Evolutionary conservation across 2,888 invertebrate species (phyloP).

Genomic region (Nematopogon swammerdamellus): DNA sequence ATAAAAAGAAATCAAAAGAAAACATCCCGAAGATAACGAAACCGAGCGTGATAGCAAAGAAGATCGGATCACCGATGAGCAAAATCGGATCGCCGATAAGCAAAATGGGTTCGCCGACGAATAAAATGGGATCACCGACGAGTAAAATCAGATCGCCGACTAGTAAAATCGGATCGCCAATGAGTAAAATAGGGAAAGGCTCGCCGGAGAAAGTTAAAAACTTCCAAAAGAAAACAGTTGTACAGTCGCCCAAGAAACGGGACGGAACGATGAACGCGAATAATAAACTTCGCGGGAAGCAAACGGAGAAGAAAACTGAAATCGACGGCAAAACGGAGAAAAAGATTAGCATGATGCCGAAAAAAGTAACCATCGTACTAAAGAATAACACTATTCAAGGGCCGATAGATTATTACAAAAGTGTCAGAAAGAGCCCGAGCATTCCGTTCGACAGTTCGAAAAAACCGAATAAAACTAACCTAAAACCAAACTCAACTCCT

Average conservation of each 20-base stretch:
- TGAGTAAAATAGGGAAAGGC: too few relatives aligned
- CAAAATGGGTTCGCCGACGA: background rate
- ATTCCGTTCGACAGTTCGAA: slow-evolving; percentile 72
- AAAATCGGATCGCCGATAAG: background rate
- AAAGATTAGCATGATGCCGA: slow-evolving; percentile 27
- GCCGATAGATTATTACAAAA: slow-evolving; percentile 68
- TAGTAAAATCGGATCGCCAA: too few relatives aligned
- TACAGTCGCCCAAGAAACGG: background rate
- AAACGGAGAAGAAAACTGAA: background rate
- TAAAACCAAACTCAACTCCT: slow-evolving; percentile 64
- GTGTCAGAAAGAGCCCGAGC: slow-evolving; percentile 67
- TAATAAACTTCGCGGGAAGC: background rate
- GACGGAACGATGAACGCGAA: too few relatives aligned
- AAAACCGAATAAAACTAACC: slow-evolving; percentile 66
- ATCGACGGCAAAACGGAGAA: background rate
- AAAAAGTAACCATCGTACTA: slow-evolving; percentile 71
- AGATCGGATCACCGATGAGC: background rate
- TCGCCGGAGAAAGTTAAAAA: background rate
- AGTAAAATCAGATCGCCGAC: background rate
- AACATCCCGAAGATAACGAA: slow-evolving; percentile 15
- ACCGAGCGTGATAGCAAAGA: background rate
- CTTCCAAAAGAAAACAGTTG: background rate
- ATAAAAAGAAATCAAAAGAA: background rate
- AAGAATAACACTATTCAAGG: slow-evolving; percentile 70
- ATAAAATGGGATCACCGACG: background rate